Evolutionary conservation across 2,888 invertebrate genomes (phyloP).

Genomic region (Meta bourneti): DNA sequence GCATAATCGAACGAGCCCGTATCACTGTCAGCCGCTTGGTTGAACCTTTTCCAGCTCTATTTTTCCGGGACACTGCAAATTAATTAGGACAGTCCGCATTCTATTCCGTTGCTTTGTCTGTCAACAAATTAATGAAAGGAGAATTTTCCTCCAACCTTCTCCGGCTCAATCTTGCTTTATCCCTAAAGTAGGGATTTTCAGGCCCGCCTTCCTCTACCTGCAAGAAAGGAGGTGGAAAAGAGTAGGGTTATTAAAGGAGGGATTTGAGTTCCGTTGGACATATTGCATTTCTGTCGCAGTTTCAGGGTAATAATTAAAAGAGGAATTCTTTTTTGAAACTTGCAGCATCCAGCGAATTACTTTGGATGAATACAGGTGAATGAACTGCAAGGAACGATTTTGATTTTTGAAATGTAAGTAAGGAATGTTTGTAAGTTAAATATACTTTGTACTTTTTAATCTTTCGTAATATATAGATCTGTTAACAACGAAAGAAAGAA

Average conservation of each 20-base stretch:
- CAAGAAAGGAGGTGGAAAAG: too few relatives aligned
- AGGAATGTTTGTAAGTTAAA: too few relatives aligned
- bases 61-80: conserved; percentile 63
- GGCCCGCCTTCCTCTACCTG: neutral
- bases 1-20: conserved; percentile 18
- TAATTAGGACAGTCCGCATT: conserved; percentile 52
- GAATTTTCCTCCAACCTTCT: neutral
- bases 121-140: conserved; percentile 58
- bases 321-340: too few relatives aligned
- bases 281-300: neutral
- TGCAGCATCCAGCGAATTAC: too few relatives aligned
- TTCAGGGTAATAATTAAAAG: too few relatives aligned
- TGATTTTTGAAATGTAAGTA: too few relatives aligned
- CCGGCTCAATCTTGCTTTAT: neutral
- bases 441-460: too few relatives aligned
- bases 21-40: conserved; percentile 47
- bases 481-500: too few relatives aligned
- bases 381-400: too few relatives aligned
- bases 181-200: conserved; percentile 50
- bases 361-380: too few relatives aligned
- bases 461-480: too few relatives aligned
- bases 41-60: conserved; percentile 32
- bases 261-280: neutral
- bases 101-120: conserved; percentile 55
- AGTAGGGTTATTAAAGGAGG: conserved; percentile 27